Evolutionary conservation across 2,797 vertebrate species (phyloP).

Genomic region (Paguma larvata): DNA sequence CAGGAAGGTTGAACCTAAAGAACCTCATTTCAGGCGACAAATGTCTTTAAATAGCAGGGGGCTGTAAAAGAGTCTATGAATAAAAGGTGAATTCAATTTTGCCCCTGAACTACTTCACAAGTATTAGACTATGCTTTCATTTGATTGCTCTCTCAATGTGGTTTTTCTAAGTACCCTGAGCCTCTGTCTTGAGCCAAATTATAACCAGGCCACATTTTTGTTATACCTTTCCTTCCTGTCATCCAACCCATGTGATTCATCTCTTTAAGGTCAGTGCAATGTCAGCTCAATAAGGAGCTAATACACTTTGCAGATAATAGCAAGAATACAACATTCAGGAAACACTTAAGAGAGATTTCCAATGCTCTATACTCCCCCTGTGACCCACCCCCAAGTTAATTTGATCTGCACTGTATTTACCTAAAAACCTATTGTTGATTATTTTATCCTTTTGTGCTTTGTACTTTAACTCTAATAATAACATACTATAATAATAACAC

Average conservation of each 20-base stretch:
- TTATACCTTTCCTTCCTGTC: background rate
- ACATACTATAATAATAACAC: background rate
- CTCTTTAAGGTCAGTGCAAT: slow-evolving; percentile 37
- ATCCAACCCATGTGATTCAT: background rate
- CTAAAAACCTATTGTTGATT: background rate
- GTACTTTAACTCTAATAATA: background rate
- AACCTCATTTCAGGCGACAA: background rate
- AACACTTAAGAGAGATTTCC: background rate
- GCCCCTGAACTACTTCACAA: background rate
- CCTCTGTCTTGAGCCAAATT: background rate
- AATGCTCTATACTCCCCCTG: background rate
- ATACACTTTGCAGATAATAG: background rate
- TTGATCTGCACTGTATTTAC: background rate
- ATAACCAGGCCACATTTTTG: background rate
- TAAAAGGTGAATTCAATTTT: slow-evolving; percentile 58
- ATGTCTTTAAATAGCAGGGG: slow-evolving; percentile 19
- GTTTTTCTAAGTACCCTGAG: background rate
- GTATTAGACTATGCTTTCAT: background rate
- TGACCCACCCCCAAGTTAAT: background rate
- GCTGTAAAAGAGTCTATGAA: background rate
- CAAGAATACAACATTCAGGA: slow-evolving; percentile 7
- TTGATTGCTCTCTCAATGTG: background rate
- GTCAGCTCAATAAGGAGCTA: background rate
- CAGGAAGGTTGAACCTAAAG: background rate
- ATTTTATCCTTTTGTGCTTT: background rate